phyloP scores from a whole-genome alignment of 2,113 vertebrate species.

The Acrocephalus kingi region DNA sequence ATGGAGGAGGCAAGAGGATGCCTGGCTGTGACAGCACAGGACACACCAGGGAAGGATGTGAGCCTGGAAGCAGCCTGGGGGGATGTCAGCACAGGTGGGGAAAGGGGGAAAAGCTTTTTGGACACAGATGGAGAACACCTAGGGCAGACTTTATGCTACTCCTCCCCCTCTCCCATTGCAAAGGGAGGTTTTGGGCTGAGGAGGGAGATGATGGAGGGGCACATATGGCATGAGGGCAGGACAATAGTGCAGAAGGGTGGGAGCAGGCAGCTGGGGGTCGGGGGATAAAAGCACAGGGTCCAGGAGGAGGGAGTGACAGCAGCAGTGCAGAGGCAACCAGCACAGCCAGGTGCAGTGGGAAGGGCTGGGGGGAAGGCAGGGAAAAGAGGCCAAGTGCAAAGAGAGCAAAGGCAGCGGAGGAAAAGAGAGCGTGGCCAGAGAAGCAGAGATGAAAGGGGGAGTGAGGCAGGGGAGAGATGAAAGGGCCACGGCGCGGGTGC shows the following conservation, averaged over 20 bases:
- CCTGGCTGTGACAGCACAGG: not conserved
- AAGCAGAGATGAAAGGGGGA: slow-evolving; percentile 63
- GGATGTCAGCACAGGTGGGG: not conserved
- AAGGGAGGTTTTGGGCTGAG: not conserved
- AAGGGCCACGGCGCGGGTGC: slow-evolving; percentile 43
- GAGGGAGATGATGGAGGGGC: not conserved
- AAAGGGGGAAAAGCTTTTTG: not conserved
- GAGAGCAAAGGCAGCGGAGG: slow-evolving; percentile 48
- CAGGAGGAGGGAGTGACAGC: not conserved
- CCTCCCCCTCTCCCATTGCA: not conserved
- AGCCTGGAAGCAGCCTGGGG: not conserved
- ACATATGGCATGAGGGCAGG: not conserved
- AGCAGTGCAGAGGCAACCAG: slow-evolving; percentile 12
- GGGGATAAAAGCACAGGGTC: slow-evolving; percentile 37
- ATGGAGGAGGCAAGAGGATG: not conserved
- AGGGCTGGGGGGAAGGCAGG: slow-evolving; percentile 14
- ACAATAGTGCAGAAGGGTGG: not conserved
- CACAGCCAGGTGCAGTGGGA: slow-evolving; percentile 50
- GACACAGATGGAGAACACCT: not conserved
- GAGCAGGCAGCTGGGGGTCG: not conserved
- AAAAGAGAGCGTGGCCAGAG: slow-evolving; percentile 51
- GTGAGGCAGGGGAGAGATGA: slow-evolving; percentile 60
- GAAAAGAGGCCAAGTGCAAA: slow-evolving; percentile 63
- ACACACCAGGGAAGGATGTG: rapidly evolving
- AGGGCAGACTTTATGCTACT: not conserved